Conservation (phyloP, 1,140 invertebrate genomes). For the Drosophila mauritiana region DNA sequence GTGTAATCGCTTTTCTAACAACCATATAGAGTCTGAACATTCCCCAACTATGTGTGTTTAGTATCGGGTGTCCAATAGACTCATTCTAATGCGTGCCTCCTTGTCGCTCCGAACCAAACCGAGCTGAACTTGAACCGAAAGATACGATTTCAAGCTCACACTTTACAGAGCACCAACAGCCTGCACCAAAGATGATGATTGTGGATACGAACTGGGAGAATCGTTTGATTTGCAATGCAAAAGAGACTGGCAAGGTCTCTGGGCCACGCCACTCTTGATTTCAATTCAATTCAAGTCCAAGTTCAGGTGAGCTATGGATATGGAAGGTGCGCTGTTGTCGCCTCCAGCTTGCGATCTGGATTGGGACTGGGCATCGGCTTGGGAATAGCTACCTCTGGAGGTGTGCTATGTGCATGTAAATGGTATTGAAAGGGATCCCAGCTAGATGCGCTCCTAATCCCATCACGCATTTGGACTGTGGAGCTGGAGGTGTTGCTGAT, state of each 20-base stretch:
- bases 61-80: constrained; percentile 17
- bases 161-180: constrained; percentile 21
- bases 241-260: constrained; percentile 44
- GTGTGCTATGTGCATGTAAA: constrained; percentile 2
- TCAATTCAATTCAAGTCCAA: constrained; percentile 51
- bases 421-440: constrained; percentile 33
- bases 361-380: not conserved
- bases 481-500: constrained; percentile 60
- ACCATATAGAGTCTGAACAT: not conserved
- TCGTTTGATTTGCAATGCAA: constrained; percentile 41
- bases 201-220: constrained; percentile 13
- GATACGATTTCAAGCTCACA: constrained; percentile 62
- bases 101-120: constrained; percentile 32
- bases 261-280: constrained; percentile 41
- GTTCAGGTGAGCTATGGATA: constrained; percentile 35
- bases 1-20: not conserved
- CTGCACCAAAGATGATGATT: not conserved
- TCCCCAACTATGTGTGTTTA: constrained; percentile 6
- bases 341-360: constrained; percentile 16
- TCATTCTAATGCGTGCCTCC: constrained; percentile 22
- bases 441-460: constrained; percentile 35
- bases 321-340: constrained; percentile 19
- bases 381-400: constrained; percentile 14
- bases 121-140: constrained; percentile 70
- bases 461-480: constrained; percentile 29